These are phyloP conservation scores for Hydrozoanthus gracilis DNA, from an alignment of 92 coral and sea anemone genomes.

Conservation along the genomic window DNA sequence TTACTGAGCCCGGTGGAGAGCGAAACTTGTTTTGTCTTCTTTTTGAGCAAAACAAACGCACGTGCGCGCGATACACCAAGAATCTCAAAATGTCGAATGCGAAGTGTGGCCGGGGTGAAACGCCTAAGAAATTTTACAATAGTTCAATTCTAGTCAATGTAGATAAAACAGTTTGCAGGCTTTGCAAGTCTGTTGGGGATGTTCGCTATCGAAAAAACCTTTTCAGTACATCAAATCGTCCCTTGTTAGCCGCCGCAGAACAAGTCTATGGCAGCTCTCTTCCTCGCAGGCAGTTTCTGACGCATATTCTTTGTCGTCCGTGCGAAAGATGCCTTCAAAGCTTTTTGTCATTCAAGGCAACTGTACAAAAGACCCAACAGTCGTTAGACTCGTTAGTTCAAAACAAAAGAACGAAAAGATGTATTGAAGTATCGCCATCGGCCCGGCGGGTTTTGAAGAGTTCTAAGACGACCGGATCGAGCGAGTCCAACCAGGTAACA, in stretches of 20 bases:
- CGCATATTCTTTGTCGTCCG: conserved; percentile 60
- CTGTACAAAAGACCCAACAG: conserved; percentile 36
- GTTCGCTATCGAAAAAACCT: conserved; percentile 48
- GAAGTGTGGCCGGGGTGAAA: neutral
- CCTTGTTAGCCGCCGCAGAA: conserved; percentile 50
- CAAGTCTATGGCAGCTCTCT: conserved; percentile 41
- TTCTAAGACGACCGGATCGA: conserved; percentile 17
- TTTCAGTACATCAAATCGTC: conserved; percentile 34
- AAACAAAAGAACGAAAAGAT: conserved; percentile 44
- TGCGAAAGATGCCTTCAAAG: conserved; percentile 59
- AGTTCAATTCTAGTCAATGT: neutral
- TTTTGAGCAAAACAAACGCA: neutral
- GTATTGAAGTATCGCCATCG: conserved; percentile 60
- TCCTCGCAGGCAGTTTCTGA: conserved; percentile 26
- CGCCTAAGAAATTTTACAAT: conserved; percentile 25
- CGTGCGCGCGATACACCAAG: conserved; percentile 10
- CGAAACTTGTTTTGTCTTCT: neutral
- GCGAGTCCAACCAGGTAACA: neutral
- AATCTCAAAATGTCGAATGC: neutral
- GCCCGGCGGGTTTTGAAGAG: conserved; percentile 47
- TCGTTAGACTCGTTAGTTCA: conserved; percentile 27
- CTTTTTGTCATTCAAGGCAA: conserved; percentile 51
- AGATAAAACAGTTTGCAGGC: conserved; percentile 2
- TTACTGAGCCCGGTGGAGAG: conserved; percentile 5
- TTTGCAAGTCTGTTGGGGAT: conserved; percentile 19